Base-by-base conservation (phyloP, 2,888 invertebrate species). In the Diabrotica balteata region DNA sequence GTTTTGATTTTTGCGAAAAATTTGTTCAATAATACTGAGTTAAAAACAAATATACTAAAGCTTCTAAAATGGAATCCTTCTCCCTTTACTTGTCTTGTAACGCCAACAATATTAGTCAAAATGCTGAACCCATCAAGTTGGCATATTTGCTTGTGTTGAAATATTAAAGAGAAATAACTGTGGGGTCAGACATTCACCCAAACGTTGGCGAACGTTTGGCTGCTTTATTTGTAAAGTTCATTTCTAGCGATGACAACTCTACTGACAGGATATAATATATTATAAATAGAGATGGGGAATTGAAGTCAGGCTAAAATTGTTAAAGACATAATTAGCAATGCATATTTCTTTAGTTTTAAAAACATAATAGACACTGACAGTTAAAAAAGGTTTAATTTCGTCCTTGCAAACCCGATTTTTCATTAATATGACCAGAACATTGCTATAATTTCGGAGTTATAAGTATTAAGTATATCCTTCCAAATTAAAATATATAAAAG, bases 191-290 rank as follows among this genome's bases (percentile, higher is more conserved):
- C 66, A 61, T 62, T 65, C 59, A 60, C 63, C 66, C 59, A 59
- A 63, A 70, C 64, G 71, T 69, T 69, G 63, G 59, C 62, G 59
- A 52, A 58, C 55, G 55, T 52, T 60, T 58, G 59, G 55, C 63
- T 61, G 66, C 63, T 71, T 66, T 63, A 68, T 71, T 71, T 68
- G 70, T 66, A 66, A 71, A 68, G 64, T 68, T 71, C 63, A 71
- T 68, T 71, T 68, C 66, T 62, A 50, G 44, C 54, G 64, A 68
- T 71, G 66, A 68, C 68, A 68, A 63, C 62, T 67, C 55, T 50
- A 47, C 61, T 68, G 65, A 67, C 67, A 63, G 65, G 59, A 59
- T 66, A 66, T 63, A 70, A 68, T 70, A 68, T 63, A 70, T 68
- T 66, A n/a, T n/a, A n/a, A n/a, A n/a, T n/a, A 68, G 67, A 44